phyloP scores from a whole-genome alignment of 2,113 vertebrate genomes.

The Myanophis thanlyinensis region DNA sequence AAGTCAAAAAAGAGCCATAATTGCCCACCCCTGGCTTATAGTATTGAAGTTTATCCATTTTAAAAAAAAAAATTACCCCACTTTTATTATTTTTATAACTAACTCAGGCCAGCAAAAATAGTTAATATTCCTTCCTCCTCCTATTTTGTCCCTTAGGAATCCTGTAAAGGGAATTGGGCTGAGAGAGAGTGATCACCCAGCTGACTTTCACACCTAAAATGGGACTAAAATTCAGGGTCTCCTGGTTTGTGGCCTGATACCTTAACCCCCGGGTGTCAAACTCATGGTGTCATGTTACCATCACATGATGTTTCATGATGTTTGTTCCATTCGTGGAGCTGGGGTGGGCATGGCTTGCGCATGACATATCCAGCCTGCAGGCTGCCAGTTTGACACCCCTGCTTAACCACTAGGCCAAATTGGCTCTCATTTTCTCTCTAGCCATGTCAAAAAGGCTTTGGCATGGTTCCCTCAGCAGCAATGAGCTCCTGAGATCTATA shows the following conservation, averaged over 20 bases:
- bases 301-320: too few species aligned
- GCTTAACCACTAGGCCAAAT: background rate
- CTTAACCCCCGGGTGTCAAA: background rate
- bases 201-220: background rate
- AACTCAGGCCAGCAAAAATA: background rate
- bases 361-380: too few species aligned
- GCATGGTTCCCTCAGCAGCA: background rate
- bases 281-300: too few species aligned
- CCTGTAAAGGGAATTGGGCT: background rate
- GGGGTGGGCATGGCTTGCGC: too few species aligned
- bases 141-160: background rate
- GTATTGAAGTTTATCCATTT: background rate
- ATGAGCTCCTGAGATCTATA: background rate
- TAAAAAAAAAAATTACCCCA: background rate
- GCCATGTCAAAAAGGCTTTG: background rate
- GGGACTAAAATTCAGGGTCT: too few species aligned
- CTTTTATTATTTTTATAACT: background rate
- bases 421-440: background rate
- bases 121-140: background rate
- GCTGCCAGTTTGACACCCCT: too few species aligned
- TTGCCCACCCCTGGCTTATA: too few species aligned
- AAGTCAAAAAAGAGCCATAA: too few species aligned
- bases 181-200: background rate
- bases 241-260: background rate
- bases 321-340: too few species aligned